Conservation (phyloP, 2,888 invertebrate genomes). For the Parnassius smintheus region DNA sequence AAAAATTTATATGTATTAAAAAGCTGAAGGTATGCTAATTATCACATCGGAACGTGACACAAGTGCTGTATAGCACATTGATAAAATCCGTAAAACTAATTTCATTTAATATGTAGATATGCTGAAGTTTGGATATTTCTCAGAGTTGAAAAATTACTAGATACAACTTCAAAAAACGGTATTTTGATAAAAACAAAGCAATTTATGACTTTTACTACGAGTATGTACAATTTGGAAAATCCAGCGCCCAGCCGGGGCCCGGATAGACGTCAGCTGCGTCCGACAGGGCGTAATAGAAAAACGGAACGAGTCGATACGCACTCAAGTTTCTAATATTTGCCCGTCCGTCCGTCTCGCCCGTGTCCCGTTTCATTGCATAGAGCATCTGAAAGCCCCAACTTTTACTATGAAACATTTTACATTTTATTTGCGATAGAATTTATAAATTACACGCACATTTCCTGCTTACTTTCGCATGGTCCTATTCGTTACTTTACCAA, state of each 20-base stretch:
- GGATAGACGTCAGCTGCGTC: conserved; percentile 45
- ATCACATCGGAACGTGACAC: too few species aligned
- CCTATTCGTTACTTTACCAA: too few species aligned
- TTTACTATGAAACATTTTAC: not conserved
- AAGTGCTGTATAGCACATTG: too few species aligned
- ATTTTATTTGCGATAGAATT: not conserved
- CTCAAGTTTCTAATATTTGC: conserved; percentile 31
- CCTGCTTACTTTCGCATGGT: too few species aligned
- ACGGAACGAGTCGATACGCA: conserved; percentile 36
- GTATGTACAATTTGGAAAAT: not conserved
- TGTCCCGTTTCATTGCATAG: not conserved
- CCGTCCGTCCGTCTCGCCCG: not conserved
- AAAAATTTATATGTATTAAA: too few species aligned
- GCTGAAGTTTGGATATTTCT: too few species aligned
- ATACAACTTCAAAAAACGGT: too few species aligned
- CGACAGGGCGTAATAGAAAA: conserved; percentile 53
- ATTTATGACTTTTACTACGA: not conserved
- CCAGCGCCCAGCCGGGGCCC: conserved; percentile 4
- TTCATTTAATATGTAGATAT: too few species aligned
- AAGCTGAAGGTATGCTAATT: too few species aligned
- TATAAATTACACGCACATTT: not conserved
- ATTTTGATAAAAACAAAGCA: not conserved
- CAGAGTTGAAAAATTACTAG: too few species aligned
- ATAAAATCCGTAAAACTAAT: too few species aligned
- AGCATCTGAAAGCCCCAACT: conserved; percentile 3